A percentile compares a stretch with the other conserved stretches of the same genome.
Conservation (phyloP, 2,888 invertebrate genomes). For the Eilema depressum region DNA sequence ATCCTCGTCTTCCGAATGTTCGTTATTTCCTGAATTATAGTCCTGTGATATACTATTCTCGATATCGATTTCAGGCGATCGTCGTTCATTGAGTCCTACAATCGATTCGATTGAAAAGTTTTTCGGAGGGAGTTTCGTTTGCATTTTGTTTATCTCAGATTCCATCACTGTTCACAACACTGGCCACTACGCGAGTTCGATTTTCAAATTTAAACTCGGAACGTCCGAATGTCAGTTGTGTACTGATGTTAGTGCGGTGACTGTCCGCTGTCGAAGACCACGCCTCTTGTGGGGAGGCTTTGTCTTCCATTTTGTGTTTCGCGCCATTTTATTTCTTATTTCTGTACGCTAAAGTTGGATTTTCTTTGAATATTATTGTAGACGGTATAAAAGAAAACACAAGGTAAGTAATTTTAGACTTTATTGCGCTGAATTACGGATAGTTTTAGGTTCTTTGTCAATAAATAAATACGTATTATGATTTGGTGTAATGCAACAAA, state of each 20-base stretch:
- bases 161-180: constrained; percentile 70
- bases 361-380: constrained; percentile 6
- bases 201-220: constrained; percentile 57
- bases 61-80: constrained; percentile 82
- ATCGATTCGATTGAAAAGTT: constrained; percentile 90
- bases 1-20: constrained; percentile 77
- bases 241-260: constrained; percentile 62
- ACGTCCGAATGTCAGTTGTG: constrained; percentile 65
- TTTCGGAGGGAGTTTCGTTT: constrained; percentile 84
- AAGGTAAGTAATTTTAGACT: constrained; percentile 19
- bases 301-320: constrained; percentile 22
- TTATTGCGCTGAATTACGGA: not conserved
- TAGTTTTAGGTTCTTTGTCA: constrained; percentile 10
- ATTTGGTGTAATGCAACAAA: constrained; percentile 48
- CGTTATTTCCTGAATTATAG: constrained; percentile 63
- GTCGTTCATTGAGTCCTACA: constrained; percentile 77
- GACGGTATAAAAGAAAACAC: not conserved
- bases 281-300: constrained; percentile 64
- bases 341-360: accelerated
- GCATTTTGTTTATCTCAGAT: constrained; percentile 79
- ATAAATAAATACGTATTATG: constrained; percentile 52
- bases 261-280: constrained; percentile 55
- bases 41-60: constrained; percentile 79
- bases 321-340: constrained; percentile 28
- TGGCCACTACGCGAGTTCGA: constrained; percentile 48